Evolutionary conservation across 2,113 vertebrate genomes (phyloP), one percentile per base, ranked within the genome.

Genomic region (Bujurquina vittata): DNA sequence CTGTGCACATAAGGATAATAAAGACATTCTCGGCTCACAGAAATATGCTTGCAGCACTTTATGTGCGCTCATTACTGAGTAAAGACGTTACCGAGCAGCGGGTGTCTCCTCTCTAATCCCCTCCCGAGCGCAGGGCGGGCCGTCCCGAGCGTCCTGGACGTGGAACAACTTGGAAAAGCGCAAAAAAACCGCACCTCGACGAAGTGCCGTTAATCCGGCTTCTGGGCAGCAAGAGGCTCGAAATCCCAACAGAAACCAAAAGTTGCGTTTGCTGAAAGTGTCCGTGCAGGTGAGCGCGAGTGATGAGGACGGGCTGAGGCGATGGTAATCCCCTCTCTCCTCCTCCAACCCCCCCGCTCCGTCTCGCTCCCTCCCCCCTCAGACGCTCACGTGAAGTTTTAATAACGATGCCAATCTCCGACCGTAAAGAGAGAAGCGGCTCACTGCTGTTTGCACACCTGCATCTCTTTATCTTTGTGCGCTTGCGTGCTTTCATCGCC

Each of bases 51-150:
- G 5, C 14, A 20, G 18, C 55, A 23, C 65, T 20, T 40, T 12
- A 0, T 26, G 60, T 9, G 14, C 37, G 14, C 22, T n/a, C 76
- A 55, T 35, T n/a, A n/a, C n/a, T n/a, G n/a, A n/a, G 78, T 86
- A 77, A 84, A 73, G 69, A 88, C 85, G 84, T 94, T 92, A 95
- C 94, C 89, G 81, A 23, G 63, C 7, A n/a, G 73, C 84, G 55
- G 69, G 33, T 69, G 18, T 56, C 84, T 77, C 72, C 79, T 55
- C 76, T 77, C 35, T 91, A 91, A 93, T 93, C 92, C 88, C 17
- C 81, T 88, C 81, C 82, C 62, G 91, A 43, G 87, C 69, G 52
- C 79, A 61, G 88, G 73, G 84, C 81, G 81, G 83, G 57, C 72
- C 76, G 89, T 81, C 73, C 75, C 56, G 2, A 84, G 61, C 29